Conservation (phyloP, 2,888 invertebrate species). For the Dasypogon diadema region DNA sequence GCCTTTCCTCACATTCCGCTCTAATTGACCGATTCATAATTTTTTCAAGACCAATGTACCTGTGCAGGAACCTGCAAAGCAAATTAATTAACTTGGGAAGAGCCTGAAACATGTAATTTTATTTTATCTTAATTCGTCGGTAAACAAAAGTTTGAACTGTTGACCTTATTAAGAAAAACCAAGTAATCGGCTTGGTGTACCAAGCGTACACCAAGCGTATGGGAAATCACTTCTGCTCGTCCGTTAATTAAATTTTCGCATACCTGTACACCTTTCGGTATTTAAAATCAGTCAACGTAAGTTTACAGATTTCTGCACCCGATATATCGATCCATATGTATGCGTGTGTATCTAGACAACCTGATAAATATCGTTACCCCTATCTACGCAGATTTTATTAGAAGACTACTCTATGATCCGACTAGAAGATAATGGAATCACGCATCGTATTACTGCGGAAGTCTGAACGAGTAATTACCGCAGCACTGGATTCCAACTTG, state of each 20-base stretch:
- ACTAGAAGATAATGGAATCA: conserved; percentile 39
- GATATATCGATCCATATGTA: conserved; percentile 9
- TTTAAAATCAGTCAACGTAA: conserved; percentile 1
- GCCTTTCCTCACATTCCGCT: too few species aligned
- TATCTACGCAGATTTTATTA: conserved; percentile 45
- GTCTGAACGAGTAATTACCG: conserved; percentile 27
- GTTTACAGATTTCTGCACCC: background rate
- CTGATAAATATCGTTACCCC: conserved; percentile 39
- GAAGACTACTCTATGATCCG: conserved; percentile 3
- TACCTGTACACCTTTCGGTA: conserved; percentile 1
- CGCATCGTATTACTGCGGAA: conserved; percentile 45
- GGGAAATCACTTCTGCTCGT: background rate
- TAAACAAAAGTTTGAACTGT: conserved; percentile 33
- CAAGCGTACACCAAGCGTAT: background rate
- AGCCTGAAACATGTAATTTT: background rate
- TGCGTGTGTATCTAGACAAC: conserved; percentile 13
- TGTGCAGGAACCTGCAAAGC: too few species aligned
- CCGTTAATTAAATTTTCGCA: conserved; percentile 37
- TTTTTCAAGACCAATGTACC: too few species aligned
- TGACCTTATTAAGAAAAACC: conserved; percentile 18
- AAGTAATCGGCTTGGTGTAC: conserved; percentile 13
- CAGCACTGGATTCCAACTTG: background rate
- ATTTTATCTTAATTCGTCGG: conserved; percentile 34
- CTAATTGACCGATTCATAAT: too few species aligned
- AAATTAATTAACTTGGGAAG: too few species aligned